Evolutionary conservation across 2,888 invertebrate genomes (phyloP), one percentile per base, ranked within the genome.

Genomic region (Eristalis tenax): DNA sequence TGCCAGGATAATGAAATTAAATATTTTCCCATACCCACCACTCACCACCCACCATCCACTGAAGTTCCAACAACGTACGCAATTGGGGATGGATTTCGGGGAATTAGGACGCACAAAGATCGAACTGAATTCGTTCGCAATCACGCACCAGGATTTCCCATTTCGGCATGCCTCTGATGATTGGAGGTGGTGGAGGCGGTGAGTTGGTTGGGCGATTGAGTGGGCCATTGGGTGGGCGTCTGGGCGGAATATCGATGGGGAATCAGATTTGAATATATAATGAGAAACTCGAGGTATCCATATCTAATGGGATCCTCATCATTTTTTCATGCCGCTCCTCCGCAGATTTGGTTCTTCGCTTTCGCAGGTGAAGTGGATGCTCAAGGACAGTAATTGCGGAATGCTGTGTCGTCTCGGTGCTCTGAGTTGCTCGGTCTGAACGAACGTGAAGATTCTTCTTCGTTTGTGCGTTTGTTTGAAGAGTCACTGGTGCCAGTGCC

Each of bases 1-100:
- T 78, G 63, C 64, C 74, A 71, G 83, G 83, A 83, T 87, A 87
- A 83, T 83, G 83, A 79, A 83, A 87, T 83, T 83, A 87, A 79
- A 83, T 79, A 71, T 71, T 79, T 75, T 71, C 70, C 66, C 59
- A 28, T 35, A 71, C 26, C 38, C 56, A 35, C 57, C 32, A 0
- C 32, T 0, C 32, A 32, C 64, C 75, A 8, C 43, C n/a, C 4
- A 15, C n/a, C n/a, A 26, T 26, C 26, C 26, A 26, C 26, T 26
- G 26, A n/a, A n/a, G n/a, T n/a, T n/a, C n/a, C n/a, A n/a, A 43
- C 15, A n/a, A 43, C 43, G 11, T 43, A 18, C 50, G 18, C 50
- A n/a, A n/a, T 8, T 73, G 71, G 56, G 69, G 68, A 79, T 50
- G 50, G 83, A 76, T 76, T 75, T 76, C 71, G 68, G 66, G 50